Conservation (phyloP, 53 echinoderm and acorn worm genomes). For the Holothuria scabra region DNA sequence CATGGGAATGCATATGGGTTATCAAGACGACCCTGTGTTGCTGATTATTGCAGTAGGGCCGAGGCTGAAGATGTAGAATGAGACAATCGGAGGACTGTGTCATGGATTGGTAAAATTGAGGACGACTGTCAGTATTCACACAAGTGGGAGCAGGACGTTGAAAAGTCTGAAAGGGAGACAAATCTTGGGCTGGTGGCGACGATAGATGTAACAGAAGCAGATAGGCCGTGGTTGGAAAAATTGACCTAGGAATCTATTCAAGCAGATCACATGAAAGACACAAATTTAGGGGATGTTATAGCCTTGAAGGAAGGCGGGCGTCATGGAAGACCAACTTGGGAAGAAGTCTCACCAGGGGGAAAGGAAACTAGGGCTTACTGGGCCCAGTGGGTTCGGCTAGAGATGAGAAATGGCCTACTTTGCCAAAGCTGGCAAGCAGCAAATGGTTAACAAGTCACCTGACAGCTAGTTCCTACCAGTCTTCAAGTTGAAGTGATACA, state of each 20-base stretch:
- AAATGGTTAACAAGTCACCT: neutral
- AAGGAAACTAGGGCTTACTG: conserved; percentile 25
- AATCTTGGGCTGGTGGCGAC: neutral
- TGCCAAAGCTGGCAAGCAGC: conserved; percentile 15
- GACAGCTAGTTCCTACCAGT: conserved; percentile 36
- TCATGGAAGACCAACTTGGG: conserved; percentile 38
- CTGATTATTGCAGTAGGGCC: conserved; percentile 10
- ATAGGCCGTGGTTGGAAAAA: conserved; percentile 1
- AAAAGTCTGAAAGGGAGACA: neutral
- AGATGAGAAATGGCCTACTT: conserved; percentile 15
- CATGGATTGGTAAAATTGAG: neutral
- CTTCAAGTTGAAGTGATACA: conserved; percentile 1
- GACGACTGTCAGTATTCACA: neutral
- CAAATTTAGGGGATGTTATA: neutral
- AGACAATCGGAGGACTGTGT: no score
- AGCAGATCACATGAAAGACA: conserved; percentile 3
- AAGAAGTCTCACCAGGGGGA: conserved; percentile 13
- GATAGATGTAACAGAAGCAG: neutral
- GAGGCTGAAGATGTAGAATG: no score
- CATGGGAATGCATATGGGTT: conserved; percentile 48
- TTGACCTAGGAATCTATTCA: neutral
- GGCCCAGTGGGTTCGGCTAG: conserved; percentile 28
- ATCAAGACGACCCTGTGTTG: conserved; percentile 50
- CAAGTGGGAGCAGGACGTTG: neutral
- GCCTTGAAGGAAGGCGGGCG: conserved; percentile 23